Evolutionary conservation across 1,140 invertebrate genomes (phyloP), one percentile per base, ranked within the genome.

Genomic region (Nasonia giraulti): DNA sequence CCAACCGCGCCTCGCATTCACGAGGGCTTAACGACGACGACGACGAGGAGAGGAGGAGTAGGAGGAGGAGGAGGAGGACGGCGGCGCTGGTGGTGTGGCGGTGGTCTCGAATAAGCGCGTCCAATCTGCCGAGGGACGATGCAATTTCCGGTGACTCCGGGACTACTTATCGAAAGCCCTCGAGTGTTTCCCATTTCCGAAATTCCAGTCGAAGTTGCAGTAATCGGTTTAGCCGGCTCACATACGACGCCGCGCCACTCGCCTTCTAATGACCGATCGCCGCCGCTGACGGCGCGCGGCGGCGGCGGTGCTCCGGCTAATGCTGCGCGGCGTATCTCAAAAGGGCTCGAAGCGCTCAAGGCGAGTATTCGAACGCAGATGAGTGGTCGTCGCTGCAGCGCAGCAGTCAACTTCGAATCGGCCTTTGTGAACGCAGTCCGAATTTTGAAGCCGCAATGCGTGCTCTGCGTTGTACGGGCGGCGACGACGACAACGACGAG

Each of bases 41-140:
- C 10, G 17, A 40, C 0, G 37, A 74, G 23, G 31, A 33, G 4
- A 23, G 0, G 31, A 74, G 0, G 31, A 40, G 5, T 33, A 31
- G 20, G 68, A 69, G 23, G 27, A 27, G 27, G 27, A 69, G n/a
- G 68, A 69, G 7, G 68, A 69, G 4, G 68, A 31, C 5, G 68
- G 31, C 7, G 68, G 5, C 23, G 23, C 1, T 6, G 12, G 14
- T n/a, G n/a, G 27, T n/a, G 68, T 71, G 23, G 23, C 11, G 68
- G 75, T 17, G 75, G 17, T 44, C 73, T 75, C 33, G 73, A 75
- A 44, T 44, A 44, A 75, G 73, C 73, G 37, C 75, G 75, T 77
- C 75, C 75, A 77, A 77, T 77, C 75, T 77, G 75, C 75, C 75
- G 75, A 75, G 75, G 75, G 75, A 47, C 75, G 75, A 77, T 50